A percentile compares a stretch with the other conserved stretches of the same genome.
Conservation (phyloP, 2,797 vertebrate species). For the Poeciliopsis infans region DNA sequence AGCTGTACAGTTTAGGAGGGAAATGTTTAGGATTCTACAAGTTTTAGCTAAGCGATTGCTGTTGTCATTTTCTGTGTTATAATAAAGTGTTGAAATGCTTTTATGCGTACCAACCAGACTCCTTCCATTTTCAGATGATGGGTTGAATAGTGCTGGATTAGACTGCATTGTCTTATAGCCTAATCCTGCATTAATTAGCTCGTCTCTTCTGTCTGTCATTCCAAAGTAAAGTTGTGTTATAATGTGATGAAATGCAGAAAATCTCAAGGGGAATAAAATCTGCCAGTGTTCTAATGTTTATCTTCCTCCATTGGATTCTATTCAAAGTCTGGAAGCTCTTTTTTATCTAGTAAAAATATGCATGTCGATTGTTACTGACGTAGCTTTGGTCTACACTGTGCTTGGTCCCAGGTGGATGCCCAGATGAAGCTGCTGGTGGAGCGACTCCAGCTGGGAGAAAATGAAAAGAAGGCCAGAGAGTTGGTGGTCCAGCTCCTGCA, state of each 20-base stretch:
- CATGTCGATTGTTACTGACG: background rate
- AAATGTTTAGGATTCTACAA: no score
- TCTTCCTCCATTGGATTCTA: background rate
- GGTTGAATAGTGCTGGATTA: background rate
- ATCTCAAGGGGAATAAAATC: background rate
- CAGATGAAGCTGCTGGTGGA: slow-evolving; percentile 86
- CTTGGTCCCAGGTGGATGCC: slow-evolving; percentile 78
- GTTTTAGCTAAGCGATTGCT: background rate
- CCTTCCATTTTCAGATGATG: background rate
- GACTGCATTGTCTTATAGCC: background rate
- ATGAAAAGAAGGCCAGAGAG: slow-evolving; percentile 81
- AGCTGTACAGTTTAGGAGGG: no score
- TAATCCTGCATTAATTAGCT: background rate
- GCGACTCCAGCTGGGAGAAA: slow-evolving; percentile 85
- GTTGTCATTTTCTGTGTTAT: background rate
- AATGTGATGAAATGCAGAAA: background rate
- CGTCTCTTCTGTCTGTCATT: background rate
- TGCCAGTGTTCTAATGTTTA: background rate
- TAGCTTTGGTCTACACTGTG: background rate
- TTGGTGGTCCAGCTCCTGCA: slow-evolving; percentile 88
- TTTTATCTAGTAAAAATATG: background rate
- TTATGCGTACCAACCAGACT: background rate
- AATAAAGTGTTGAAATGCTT: background rate
- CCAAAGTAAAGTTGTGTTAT: background rate
- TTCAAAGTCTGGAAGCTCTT: background rate